Base-by-base conservation (phyloP, 1,140 invertebrate species). In the Stratiolaelaps scimitus region DNA sequence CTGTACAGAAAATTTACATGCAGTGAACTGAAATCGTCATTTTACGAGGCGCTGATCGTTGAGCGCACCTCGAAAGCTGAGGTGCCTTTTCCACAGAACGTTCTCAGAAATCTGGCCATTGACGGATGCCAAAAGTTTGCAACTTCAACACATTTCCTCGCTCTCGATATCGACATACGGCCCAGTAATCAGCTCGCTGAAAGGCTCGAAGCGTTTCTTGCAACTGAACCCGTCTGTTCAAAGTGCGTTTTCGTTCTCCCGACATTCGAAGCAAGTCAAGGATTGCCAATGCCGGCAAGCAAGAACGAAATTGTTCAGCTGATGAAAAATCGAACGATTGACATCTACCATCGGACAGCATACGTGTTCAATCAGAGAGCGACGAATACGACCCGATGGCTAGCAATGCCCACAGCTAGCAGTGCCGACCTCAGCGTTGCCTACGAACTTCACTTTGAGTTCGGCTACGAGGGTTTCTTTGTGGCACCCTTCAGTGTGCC, bases 401-500 rank as follows among this genome's bases (percentile, higher is more conserved):
- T 71, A 73, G 73, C 71, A 69, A 71, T 77, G 43, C 70, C 75
- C 6, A n/a, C n/a, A n/a, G n/a, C n/a, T n/a, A 69, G n/a, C n/a
- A n/a, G n/a, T n/a, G n/a, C 78, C 26, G 75, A 77, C 43, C 81
- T 88, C 40, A 82, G 84, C 71, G 78, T 90, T 20, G 72, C 72
- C 19, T 90, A 93, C 76, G 81, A 84, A 66, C 85, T 92, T 53
- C 89, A 90, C 76, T 83, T 82, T 68, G 81, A 83, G 76, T 86
- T 92, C 73, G 81, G 90, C 29, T 95, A 92, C 77, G 91, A 95
- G 75, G 91, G 91, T 1, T 94, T 94, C 78, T 94, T 89, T 77
- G 85, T 95, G 40, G 83, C 87, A 1, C 78, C 82, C n/a, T 85
- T 89, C 73, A 83, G 80, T 23, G 86, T 82, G 1, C 90, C 90